Base-by-base conservation (phyloP, 2,888 invertebrate species). In the Epicampocera succincta region DNA sequence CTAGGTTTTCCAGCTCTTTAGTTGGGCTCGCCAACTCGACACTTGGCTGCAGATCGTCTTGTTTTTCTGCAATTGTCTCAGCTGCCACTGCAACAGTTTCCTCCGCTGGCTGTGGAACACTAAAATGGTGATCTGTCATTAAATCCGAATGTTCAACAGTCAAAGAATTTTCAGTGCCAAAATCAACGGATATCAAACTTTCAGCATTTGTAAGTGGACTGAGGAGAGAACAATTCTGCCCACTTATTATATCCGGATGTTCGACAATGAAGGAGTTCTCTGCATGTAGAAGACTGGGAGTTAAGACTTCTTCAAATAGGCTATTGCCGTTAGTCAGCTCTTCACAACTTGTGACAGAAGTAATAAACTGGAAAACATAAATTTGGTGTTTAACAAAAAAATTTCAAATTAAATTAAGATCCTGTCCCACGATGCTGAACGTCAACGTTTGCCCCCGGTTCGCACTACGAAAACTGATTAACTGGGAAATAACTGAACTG, bases 311-410 rank as follows among this genome's bases (percentile, higher is more conserved):
- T 6, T 15, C n/a, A n/a, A 3, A 15, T 25, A 19, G 2, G 12
- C 25, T 42, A 38, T 29, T 42, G 17, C 19, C 0, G 9, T 33
- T 33, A 12, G 29, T 13, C 13, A 63, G 2, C 3, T 29, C 56
- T 3, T 42, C 48, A 38, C 42, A 40, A 29, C 3, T 66, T 8
- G 21, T 46, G 3, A 29, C 12, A 2, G 52, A 58, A 15, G 52
- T 60, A 9, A 72, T 73, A 13, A 66, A 73, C 77, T 73, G 1
- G 25, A 79, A 46, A 42, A 9, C 5, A 33, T 15, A 58, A 46
- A 17, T 25, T 25, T 25, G 2, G 5, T 3, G 5, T 25, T 13
- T 25, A 1, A n/a, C n/a, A n/a, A n/a, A n/a, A n/a, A n/a, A n/a
- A n/a, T n/a, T n/a, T n/a, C n/a, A n/a, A n/a, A n/a, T n/a, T n/a